Conservation (phyloP, 2,113 vertebrate species). For the Prionailurus bengalensis region DNA sequence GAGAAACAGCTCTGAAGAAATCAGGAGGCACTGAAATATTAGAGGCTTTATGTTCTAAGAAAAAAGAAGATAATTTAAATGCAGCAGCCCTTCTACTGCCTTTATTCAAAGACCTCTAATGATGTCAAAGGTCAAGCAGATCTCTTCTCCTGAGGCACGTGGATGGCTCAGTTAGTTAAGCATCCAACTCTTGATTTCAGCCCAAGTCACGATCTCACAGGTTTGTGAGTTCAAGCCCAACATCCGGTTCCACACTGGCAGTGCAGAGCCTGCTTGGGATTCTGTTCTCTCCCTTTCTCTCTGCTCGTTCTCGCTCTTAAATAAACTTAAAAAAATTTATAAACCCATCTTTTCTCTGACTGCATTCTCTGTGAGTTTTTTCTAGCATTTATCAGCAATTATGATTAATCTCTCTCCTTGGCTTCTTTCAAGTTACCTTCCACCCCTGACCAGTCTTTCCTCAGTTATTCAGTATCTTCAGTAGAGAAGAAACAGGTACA, state of each 20-base stretch:
- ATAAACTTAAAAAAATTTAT: too few relatives aligned
- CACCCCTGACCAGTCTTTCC: not conserved
- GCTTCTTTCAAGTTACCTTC: conserved; percentile 30
- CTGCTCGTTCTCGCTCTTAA: too few relatives aligned
- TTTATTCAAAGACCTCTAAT: not conserved
- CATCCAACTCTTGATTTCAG: too few relatives aligned
- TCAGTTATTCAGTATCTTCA: not conserved
- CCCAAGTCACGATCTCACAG: too few relatives aligned
- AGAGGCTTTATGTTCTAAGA: not conserved
- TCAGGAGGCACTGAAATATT: not conserved
- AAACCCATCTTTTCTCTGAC: not conserved
- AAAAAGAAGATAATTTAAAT: conserved; percentile 9
- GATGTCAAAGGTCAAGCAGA: conserved; percentile 20
- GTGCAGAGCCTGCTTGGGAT: too few relatives aligned
- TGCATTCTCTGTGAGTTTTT: not conserved
- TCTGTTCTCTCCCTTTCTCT: too few relatives aligned
- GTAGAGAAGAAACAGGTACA: not conserved
- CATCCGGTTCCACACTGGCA: too few relatives aligned
- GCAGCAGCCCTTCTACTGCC: not conserved
- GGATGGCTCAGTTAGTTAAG: too few relatives aligned
- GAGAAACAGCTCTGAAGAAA: conserved; percentile 47
- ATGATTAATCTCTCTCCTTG: conserved; percentile 3
- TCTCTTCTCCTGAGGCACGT: not conserved
- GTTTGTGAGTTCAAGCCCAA: too few relatives aligned
- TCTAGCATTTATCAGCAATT: not conserved